These are phyloP conservation scores for Hyposoter didymator DNA, from an alignment of 2,888 invertebrate species.

Conservation along the genomic window DNA sequence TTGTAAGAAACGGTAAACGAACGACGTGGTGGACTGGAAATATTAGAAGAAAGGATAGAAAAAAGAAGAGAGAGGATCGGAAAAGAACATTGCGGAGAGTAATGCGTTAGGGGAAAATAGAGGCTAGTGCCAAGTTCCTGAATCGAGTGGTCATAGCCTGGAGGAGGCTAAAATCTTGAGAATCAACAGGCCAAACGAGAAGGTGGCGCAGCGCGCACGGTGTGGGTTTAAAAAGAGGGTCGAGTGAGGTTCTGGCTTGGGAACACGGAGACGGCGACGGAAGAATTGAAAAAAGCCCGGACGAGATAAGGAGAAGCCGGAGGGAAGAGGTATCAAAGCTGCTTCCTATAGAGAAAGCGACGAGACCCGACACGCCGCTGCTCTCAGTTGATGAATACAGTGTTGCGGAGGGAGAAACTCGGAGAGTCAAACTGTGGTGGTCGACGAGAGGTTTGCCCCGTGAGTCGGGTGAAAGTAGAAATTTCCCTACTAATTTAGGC, in stretches of 20 bases:
- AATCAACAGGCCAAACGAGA: conserved; percentile 64
- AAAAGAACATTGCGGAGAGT: conserved; percentile 20
- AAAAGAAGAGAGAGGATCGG: conserved; percentile 51
- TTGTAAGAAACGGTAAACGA: conserved; percentile 30
- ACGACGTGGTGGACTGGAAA: conserved; percentile 28
- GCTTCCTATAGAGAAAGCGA: conserved; percentile 18
- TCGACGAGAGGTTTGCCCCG: conserved; percentile 72
- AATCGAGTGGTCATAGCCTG: conserved; percentile 52
- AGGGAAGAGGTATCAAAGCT: conserved; percentile 36
- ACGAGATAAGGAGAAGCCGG: conserved; percentile 61
- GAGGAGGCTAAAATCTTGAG: conserved; percentile 58
- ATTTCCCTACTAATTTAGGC: conserved; percentile 58
- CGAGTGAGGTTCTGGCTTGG: conserved; percentile 17
- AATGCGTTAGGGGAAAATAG: conserved; percentile 42
- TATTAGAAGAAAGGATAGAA: conserved; percentile 56
- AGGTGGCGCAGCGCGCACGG: conserved; percentile 26
- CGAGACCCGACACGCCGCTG: conserved; percentile 23
- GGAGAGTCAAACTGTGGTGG: conserved; percentile 81
- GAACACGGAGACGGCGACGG: conserved; percentile 32
- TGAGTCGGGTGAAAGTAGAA: conserved; percentile 62
- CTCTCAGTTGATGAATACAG: conserved; percentile 17
- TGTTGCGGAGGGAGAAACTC: conserved; percentile 13
- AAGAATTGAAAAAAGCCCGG: conserved; percentile 49
- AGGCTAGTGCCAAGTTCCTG: conserved; percentile 58
- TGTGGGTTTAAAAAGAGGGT: not conserved